Evolutionary conservation across 1,140 invertebrate species (phyloP).

Genomic region (Campoletis sonorensis): DNA sequence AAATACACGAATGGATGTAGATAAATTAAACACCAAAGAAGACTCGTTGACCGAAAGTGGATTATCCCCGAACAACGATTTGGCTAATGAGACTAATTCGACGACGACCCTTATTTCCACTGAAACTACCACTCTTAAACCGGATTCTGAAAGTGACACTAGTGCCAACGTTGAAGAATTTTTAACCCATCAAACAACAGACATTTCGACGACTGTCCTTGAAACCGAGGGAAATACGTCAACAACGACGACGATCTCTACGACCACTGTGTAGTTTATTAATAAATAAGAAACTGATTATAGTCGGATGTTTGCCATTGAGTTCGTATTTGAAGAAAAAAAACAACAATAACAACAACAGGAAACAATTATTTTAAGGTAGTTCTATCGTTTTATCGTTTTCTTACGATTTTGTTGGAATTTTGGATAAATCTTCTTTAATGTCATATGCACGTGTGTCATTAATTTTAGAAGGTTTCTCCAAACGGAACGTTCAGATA

Average conservation of each 20-base stretch:
- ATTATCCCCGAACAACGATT: neutral
- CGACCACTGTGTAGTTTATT: slow-evolving; percentile 6
- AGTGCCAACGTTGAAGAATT: neutral
- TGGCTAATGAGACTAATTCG: neutral
- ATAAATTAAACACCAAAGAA: neutral
- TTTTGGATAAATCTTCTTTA: too few species aligned
- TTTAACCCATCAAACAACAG: neutral
- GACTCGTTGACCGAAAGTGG: neutral
- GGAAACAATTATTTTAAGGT: too few species aligned
- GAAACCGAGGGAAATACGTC: neutral
- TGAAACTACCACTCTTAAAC: neutral
- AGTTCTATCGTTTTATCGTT: too few species aligned
- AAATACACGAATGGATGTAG: neutral
- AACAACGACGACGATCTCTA: slow-evolving; percentile 6
- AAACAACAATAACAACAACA: too few species aligned
- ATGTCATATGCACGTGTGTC: too few species aligned
- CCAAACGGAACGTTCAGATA: too few species aligned
- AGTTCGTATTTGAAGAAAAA: slow-evolving; percentile 1
- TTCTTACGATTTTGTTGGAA: too few species aligned
- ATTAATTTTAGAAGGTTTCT: too few species aligned
- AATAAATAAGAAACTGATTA: slow-evolving; percentile 45
- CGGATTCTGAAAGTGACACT: neutral
- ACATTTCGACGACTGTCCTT: neutral
- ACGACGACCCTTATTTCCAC: neutral
- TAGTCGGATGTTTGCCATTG: too few species aligned